These are phyloP conservation scores for Phacellophora camtschatica DNA, from an alignment of 30 jellyfish, hydroid and myxozoan species.

Conservation along the genomic window DNA sequence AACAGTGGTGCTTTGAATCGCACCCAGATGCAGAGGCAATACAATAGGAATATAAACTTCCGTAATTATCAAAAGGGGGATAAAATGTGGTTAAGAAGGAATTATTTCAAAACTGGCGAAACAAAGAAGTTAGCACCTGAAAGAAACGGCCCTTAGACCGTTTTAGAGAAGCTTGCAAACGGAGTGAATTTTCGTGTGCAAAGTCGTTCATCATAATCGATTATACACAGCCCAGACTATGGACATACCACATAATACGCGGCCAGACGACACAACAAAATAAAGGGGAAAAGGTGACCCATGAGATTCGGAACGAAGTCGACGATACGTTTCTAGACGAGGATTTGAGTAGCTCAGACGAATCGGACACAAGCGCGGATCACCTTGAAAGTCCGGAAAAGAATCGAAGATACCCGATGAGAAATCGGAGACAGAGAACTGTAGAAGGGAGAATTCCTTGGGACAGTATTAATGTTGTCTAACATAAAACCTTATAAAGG, in stretches of 20 bases:
- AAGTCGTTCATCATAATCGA: conserved; percentile 37
- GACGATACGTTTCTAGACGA: conserved; percentile 6
- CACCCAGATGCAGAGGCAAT: background rate
- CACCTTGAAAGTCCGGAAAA: background rate
- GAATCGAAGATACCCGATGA: conserved; percentile 31
- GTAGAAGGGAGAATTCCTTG: background rate
- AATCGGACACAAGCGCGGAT: conserved; percentile 3
- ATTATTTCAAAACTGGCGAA: background rate
- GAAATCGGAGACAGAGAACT: background rate
- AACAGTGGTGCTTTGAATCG: background rate
- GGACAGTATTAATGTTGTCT: background rate
- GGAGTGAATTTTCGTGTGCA: conserved; percentile 24
- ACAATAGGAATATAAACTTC: background rate
- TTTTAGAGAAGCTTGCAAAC: conserved; percentile 7
- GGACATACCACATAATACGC: conserved; percentile 20
- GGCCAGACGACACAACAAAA: conserved; percentile 6
- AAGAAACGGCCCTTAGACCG: conserved; percentile 40
- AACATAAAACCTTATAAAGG: background rate
- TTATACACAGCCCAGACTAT: background rate
- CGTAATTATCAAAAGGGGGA: background rate
- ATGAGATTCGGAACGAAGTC: background rate
- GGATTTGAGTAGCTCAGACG: conserved; percentile 20
- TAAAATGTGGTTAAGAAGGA: background rate
- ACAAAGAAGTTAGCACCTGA: background rate
- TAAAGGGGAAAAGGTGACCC: conserved; percentile 1